Evolutionary conservation across 2,113 vertebrate species (phyloP).

Genomic region (Anguilla japonica): DNA sequence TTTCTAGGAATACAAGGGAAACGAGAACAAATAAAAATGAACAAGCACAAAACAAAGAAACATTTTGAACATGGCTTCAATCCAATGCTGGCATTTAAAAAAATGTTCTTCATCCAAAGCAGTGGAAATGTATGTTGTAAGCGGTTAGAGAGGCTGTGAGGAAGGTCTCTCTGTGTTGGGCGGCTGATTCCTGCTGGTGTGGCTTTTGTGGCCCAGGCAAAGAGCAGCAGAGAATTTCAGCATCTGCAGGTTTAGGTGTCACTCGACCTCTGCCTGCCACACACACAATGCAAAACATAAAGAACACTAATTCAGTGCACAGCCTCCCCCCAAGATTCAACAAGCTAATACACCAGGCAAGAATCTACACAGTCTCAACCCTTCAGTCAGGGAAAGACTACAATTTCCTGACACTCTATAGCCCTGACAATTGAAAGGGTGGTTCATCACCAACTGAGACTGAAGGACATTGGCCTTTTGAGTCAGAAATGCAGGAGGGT

Average conservation of each 20-base stretch:
- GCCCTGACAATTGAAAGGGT: neutral
- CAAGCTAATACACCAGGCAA: neutral
- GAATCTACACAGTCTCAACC: neutral
- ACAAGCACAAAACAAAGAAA: conserved; percentile 19
- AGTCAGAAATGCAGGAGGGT: neutral
- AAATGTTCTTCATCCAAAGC: conserved; percentile 70
- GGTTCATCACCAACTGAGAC: neutral
- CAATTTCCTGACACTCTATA: neutral
- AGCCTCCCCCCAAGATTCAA: neutral
- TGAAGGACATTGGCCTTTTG: neutral
- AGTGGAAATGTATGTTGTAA: conserved; percentile 75
- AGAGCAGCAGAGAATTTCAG: conserved; percentile 76
- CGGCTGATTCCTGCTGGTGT: conserved; percentile 71
- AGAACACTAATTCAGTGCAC: conserved; percentile 72
- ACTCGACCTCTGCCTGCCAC: conserved; percentile 81
- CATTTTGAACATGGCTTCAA: conserved; percentile 66
- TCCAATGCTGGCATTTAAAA: conserved; percentile 67
- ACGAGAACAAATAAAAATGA: conserved; percentile 48
- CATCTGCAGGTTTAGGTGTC: conserved; percentile 78
- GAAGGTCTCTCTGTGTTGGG: conserved; percentile 73
- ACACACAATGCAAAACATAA: conserved; percentile 73
- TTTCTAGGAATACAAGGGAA: conserved; percentile 68
- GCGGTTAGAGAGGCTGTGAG: conserved; percentile 70
- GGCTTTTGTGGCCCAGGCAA: conserved; percentile 75
- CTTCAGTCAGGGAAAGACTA: neutral